phyloP scores from a whole-genome alignment of 2,113 vertebrate genomes.

The Collichthys lucidus region DNA sequence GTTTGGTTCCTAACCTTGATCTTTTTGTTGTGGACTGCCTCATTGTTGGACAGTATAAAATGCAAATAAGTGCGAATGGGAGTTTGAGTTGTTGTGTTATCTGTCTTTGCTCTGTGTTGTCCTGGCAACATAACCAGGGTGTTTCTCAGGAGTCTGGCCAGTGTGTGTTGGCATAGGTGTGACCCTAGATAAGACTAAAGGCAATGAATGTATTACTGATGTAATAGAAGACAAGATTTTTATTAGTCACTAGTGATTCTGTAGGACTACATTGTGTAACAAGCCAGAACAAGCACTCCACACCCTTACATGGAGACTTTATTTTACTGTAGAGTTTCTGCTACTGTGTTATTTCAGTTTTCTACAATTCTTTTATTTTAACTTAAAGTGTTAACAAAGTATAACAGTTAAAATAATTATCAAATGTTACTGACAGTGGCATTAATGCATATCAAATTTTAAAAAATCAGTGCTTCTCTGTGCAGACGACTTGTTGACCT shows the following conservation, averaged over 20 bases:
- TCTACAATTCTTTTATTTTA: neutral
- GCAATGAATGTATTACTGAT: neutral
- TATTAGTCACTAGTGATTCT: constrained; percentile 34
- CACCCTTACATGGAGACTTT: neutral
- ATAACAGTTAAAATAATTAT: neutral
- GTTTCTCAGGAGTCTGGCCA: constrained; percentile 16
- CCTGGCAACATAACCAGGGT: constrained; percentile 19
- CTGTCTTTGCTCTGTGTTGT: neutral
- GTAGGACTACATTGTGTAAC: constrained; percentile 3
- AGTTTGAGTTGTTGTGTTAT: neutral
- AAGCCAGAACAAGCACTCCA: constrained; percentile 16
- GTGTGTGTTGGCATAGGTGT: constrained; percentile 10
- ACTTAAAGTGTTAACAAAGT: neutral
- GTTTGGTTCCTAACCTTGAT: neutral
- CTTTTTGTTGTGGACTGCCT: neutral
- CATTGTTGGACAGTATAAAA: neutral
- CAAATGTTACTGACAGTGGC: neutral
- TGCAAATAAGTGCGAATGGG: neutral
- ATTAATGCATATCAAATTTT: neutral
- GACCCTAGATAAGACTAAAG: neutral
- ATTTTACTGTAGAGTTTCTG: neutral
- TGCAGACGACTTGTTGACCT: constrained; percentile 85
- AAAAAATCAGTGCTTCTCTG: constrained; percentile 6
- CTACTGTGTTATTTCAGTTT: neutral
- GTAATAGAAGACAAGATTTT: neutral